These are phyloP conservation scores for Spilogale gracilis DNA, from an alignment of 2,113 vertebrate genomes.

Conservation along the genomic window DNA sequence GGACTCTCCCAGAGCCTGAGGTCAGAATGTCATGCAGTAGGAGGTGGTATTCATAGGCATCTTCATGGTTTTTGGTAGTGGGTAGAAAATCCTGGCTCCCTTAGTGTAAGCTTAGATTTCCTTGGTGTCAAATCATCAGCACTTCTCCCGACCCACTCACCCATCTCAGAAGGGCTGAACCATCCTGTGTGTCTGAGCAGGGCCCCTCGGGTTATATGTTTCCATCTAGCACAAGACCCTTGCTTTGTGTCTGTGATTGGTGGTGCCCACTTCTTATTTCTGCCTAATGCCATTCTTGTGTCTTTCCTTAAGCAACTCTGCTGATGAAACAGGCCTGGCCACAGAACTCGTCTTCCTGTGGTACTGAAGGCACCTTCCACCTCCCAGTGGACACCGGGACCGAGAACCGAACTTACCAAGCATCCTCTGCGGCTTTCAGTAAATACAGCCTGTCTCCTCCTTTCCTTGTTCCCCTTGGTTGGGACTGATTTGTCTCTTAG, in stretches of 20 bases:
- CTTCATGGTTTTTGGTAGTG: conserved; percentile 23
- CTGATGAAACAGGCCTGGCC: conserved; percentile 97
- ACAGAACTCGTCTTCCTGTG: conserved; percentile 92
- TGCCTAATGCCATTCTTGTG: conserved; percentile 88
- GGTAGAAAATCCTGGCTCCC: conserved; percentile 2
- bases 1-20: not conserved
- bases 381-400: conserved; percentile 94
- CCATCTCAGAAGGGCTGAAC: conserved; percentile 64
- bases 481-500: conserved; percentile 68
- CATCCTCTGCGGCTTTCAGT: conserved; percentile 95
- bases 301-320: conserved; percentile 92
- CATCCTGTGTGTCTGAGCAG: conserved; percentile 71
- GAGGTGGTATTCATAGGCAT: not conserved
- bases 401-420: conserved; percentile 94
- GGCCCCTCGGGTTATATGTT: conserved; percentile 70
- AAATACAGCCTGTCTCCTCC: conserved; percentile 86
- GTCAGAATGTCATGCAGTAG: not conserved
- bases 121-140: conserved; percentile 27
- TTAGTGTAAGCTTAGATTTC: not conserved
- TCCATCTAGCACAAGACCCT: conserved; percentile 74
- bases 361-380: conserved; percentile 95
- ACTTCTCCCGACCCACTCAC: conserved; percentile 22
- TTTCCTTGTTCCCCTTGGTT: conserved; percentile 58
- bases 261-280: conserved; percentile 70
- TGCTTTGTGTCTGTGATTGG: conserved; percentile 79